Percentiles rank a stretch among this genome's conserved stretches.
These are phyloP conservation scores for Nyctereutes procyonoides DNA, from an alignment of 2,113 vertebrate species.

Conservation along the genomic window DNA sequence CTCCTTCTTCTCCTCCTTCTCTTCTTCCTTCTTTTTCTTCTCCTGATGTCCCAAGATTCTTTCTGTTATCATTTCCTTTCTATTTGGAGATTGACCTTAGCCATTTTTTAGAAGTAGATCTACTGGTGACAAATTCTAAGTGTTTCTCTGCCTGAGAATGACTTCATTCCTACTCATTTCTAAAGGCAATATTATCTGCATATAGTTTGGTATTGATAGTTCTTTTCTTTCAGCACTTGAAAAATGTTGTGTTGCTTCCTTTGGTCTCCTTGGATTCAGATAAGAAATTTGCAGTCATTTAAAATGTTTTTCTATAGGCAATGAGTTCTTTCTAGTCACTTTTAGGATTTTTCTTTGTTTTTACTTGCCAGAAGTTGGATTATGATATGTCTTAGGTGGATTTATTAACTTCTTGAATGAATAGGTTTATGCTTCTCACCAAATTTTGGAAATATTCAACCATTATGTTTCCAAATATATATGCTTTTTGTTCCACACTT, in stretches of 20 bases:
- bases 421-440: background rate
- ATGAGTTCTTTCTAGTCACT: background rate
- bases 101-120: background rate
- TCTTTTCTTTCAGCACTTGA: background rate
- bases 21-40: background rate
- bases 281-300: background rate
- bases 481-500: background rate
- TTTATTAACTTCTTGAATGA: background rate
- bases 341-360: background rate
- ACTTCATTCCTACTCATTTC: background rate
- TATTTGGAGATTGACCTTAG: background rate
- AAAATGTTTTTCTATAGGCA: background rate
- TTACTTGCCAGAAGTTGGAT: background rate
- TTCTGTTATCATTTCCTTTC: background rate
- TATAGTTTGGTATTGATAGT: background rate
- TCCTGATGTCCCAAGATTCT: background rate
- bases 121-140: background rate
- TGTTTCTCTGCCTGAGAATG: background rate
- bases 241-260: background rate
- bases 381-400: background rate
- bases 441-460: background rate
- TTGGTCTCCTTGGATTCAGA: background rate
- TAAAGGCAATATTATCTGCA: background rate
- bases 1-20: background rate
- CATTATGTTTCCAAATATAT: background rate